Evolutionary conservation across 2,888 invertebrate species (phyloP), one percentile per base, ranked within the genome.

Genomic region (Idaea aversata): DNA sequence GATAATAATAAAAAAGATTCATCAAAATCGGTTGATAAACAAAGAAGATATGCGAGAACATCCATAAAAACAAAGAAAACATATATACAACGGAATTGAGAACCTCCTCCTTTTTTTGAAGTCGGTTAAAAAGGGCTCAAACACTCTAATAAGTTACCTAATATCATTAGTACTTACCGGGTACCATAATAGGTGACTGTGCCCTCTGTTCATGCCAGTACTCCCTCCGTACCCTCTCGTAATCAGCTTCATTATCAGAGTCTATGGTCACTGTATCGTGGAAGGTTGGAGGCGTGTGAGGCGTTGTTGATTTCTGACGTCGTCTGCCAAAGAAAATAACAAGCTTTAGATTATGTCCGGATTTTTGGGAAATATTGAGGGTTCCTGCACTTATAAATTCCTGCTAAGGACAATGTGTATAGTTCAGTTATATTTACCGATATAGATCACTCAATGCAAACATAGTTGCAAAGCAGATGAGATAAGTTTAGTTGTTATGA

Each of bases 281-380:
- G 80, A 93, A 93, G 1, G 94, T 95, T 0, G 95, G 95, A 63
- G 96, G 96, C 4, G 96, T 96, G 83, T 96, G 96, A 0, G 96
- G 96, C 0, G 96, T 96, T 63, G 88, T 82, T 0, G 93, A 93
- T 72, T 91, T 93, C 70, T 88, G 87, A 70, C 91, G 78, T 75
- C 90, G 82, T 69, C 91, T 91, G 78, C 0, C 10, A 58, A 47
- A 59, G 25, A 15, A 57, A 57, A 36, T 61, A 7, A 25, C 5
- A 15, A 16, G 7, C 47, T 58, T 58, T 58, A 15, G 15, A 5
- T 13, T 58, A 57, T 57, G 57, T 3, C 5, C 57, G 13, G 13
- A 57, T 57, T 57, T 57, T 10, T 57, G 25, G 25, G 25, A 2
- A 2, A 25, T 25, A 3, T 25, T 25, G 25, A 25, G 25, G 25